phyloP scores from a whole-genome alignment of 1,140 invertebrate genomes.

The Macrostomum lignano region DNA sequence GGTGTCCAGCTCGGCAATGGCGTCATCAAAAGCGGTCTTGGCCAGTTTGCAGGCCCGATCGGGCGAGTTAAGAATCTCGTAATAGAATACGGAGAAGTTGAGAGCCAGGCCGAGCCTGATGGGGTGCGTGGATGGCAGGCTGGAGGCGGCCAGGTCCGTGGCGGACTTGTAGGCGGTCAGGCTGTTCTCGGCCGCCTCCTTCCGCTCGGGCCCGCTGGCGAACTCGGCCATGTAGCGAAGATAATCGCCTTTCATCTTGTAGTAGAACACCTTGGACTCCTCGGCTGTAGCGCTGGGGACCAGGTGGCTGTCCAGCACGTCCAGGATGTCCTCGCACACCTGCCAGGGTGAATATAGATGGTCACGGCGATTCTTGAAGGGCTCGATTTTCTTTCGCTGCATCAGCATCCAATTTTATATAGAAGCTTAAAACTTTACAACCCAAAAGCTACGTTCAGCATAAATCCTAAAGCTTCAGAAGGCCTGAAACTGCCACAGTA shows the following conservation, averaged over 20 bases:
- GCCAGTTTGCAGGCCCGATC: conserved; percentile 9
- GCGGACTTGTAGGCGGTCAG: conserved; percentile 7
- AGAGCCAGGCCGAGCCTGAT: conserved; percentile 11
- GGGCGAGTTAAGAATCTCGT: conserved; percentile 9
- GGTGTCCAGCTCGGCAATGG: conserved; percentile 1
- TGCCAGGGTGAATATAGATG: too few species aligned
- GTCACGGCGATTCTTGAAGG: too few species aligned
- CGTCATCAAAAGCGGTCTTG: conserved; percentile 6
- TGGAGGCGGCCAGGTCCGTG: conserved; percentile 7
- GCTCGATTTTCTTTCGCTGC: too few species aligned
- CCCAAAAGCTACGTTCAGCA: too few species aligned
- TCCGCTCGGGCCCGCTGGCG: conserved; percentile 50
- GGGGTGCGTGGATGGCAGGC: conserved; percentile 8
- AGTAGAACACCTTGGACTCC: conserved; percentile 91
- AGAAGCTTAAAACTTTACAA: too few species aligned
- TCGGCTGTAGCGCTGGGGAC: conserved; percentile 80
- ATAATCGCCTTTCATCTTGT: conserved; percentile 99
- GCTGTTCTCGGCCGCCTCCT: conserved; percentile 69
- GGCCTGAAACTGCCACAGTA: too few species aligned
- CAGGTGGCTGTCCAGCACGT: too few species aligned
- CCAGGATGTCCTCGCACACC: too few species aligned
- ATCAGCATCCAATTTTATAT: too few species aligned
- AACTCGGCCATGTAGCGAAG: conserved; percentile 95
- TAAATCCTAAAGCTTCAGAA: too few species aligned
- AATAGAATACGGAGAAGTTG: conserved; percentile 12